phyloP scores from a whole-genome alignment of 2,888 invertebrate genomes.

The Ormyrus thymus region DNA sequence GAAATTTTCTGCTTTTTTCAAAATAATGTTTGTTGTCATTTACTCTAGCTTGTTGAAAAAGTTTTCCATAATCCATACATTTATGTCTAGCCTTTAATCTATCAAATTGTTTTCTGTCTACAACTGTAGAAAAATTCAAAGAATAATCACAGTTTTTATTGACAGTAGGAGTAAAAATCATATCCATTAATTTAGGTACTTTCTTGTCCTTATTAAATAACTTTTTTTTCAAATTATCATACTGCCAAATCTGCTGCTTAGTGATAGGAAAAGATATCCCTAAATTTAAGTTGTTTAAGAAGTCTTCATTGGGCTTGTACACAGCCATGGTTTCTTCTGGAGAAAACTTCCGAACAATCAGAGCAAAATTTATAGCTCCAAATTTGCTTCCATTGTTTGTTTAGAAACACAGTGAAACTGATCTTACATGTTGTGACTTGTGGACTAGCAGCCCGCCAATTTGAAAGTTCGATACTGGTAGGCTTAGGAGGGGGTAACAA shows the following conservation, averaged over 20 bases:
- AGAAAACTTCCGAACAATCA: too few species aligned
- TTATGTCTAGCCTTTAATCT: slow-evolving; percentile 19
- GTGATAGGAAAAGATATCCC: neutral
- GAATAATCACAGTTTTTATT: too few species aligned
- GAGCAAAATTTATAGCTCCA: too few species aligned
- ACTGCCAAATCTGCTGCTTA: neutral
- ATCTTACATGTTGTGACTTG: too few species aligned
- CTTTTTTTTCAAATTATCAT: neutral
- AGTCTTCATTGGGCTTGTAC: too few species aligned
- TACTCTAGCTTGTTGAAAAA: neutral
- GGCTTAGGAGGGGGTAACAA: neutral
- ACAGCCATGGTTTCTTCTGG: too few species aligned
- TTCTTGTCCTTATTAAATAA: neutral
- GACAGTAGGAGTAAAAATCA: slow-evolving; percentile 8
- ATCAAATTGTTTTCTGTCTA: slow-evolving; percentile 7
- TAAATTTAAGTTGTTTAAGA: neutral
- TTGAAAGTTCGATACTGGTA: too few species aligned
- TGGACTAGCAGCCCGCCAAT: too few species aligned
- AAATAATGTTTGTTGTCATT: slow-evolving; percentile 11
- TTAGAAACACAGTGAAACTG: too few species aligned
- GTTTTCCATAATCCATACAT: neutral
- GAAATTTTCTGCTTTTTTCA: slow-evolving; percentile 29
- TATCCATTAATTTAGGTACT: neutral
- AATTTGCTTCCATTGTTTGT: too few species aligned
- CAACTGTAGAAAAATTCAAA: too few species aligned